Percentiles rank a stretch among this genome's conserved stretches.
Conservation (phyloP, 2,888 invertebrate genomes). For the Stegophylla sp. region DNA sequence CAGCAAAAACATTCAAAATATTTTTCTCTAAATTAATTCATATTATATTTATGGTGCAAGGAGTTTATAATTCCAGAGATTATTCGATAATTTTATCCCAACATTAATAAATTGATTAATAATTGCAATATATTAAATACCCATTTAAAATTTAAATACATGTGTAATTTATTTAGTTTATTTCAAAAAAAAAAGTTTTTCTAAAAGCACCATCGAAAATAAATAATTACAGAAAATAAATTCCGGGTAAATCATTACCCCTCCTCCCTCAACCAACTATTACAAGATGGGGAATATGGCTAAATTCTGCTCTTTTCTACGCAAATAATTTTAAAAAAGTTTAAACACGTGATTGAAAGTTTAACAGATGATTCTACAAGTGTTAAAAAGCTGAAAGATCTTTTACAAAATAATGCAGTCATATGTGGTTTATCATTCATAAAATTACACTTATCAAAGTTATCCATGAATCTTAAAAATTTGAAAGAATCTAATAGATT, state of each 20-base stretch:
- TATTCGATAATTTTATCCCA: constrained; percentile 61
- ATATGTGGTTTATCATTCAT: not conserved
- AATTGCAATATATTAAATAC: not conserved
- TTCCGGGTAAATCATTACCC: not conserved
- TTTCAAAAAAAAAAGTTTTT: constrained; percentile 9
- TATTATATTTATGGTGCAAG: constrained; percentile 63
- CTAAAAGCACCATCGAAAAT: constrained; percentile 7
- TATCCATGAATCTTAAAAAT: too few relatives aligned
- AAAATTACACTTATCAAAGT: too few relatives aligned
- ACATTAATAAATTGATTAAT: constrained; percentile 62
- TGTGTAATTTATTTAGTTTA: constrained; percentile 1
- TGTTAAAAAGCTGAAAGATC: not conserved
- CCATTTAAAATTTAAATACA: constrained; percentile 1
- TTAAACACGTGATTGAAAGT: too few relatives aligned
- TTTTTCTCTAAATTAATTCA: constrained; percentile 63
- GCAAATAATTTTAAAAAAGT: too few relatives aligned
- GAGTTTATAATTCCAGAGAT: constrained; percentile 63
- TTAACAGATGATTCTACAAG: too few relatives aligned
- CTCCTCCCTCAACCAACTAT: not conserved
- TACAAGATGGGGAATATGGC: not conserved
- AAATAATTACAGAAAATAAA: constrained; percentile 10
- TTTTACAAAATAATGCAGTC: not conserved
- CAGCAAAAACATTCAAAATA: constrained; percentile 62
- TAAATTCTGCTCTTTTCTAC: too few relatives aligned
- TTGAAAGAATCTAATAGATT: not conserved